phyloP scores from a whole-genome alignment of 2,113 vertebrate species.

The Caranx melampygus region DNA sequence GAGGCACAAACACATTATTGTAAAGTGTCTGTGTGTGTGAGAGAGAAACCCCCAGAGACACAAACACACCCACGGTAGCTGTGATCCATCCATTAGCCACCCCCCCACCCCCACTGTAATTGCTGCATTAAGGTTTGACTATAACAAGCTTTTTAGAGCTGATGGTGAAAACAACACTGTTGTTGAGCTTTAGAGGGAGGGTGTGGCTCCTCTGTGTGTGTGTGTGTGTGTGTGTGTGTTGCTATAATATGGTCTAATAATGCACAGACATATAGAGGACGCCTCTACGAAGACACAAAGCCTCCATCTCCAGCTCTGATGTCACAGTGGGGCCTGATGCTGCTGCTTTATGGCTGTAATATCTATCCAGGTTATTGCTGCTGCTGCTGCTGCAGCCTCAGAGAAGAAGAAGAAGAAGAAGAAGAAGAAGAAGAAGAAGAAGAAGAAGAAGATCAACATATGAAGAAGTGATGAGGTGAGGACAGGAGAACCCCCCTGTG shows the following conservation, averaged over 20 bases:
- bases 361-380: neutral
- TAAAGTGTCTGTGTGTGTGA: no score
- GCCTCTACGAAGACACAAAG: no score
- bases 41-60: no score
- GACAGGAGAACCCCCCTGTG: no score
- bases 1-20: no score
- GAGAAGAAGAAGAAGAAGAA: no score
- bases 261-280: neutral
- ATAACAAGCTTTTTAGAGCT: slow-evolving; percentile 33
- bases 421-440: no score
- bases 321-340: slow-evolving; percentile 28
- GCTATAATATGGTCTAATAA: slow-evolving; percentile 12
- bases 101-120: slow-evolving; percentile 22
- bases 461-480: no score
- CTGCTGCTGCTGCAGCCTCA: slow-evolving; percentile 2
- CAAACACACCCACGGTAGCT: no score
- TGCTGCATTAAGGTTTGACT: slow-evolving; percentile 31
- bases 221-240: neutral
- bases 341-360: slow-evolving; percentile 47
- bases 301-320: neutral
- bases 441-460: no score
- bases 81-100: slow-evolving; percentile 32
- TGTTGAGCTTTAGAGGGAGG: no score
- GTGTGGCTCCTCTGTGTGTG: no score
- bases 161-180: slow-evolving; percentile 23